These are phyloP conservation scores for Polypedilum vanderplanki DNA, from an alignment of 1,140 invertebrate species.

Conservation along the genomic window DNA sequence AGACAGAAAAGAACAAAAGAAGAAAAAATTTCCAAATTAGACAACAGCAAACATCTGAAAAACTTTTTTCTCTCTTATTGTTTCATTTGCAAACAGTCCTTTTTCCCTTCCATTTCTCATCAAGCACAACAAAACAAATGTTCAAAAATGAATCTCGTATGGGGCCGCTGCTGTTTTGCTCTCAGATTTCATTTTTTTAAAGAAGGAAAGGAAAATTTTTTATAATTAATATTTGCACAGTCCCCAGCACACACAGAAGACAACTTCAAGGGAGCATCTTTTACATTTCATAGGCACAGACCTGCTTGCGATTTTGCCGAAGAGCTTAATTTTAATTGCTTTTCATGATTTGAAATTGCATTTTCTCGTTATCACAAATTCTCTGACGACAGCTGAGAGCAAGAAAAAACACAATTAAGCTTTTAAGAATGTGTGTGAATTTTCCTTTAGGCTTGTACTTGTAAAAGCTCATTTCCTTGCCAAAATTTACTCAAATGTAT, in stretches of 20 bases:
- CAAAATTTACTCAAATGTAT: no score
- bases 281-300: not conserved
- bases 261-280: not conserved
- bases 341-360: not conserved
- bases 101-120: not conserved
- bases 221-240: constrained; percentile 27
- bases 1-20: no score
- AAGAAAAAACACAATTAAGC: constrained; percentile 23
- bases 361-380: not conserved
- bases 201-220: not conserved
- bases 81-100: constrained; percentile 8
- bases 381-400: constrained; percentile 1
- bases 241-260: not conserved
- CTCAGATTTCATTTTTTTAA: not conserved
- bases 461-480: no score
- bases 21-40: not conserved
- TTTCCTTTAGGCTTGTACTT: no score
- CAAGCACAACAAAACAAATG: constrained; percentile 12
- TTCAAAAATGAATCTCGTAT: not conserved
- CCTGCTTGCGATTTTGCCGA: not conserved
- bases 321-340: constrained; percentile 13
- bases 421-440: constrained; percentile 21
- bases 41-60: constrained; percentile 5
- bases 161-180: not conserved
- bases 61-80: constrained; percentile 1